Evolutionary conservation across 2,113 vertebrate species (phyloP), one percentile per base, ranked within the genome.

Genomic region (Hemibagrus wyckioides): DNA sequence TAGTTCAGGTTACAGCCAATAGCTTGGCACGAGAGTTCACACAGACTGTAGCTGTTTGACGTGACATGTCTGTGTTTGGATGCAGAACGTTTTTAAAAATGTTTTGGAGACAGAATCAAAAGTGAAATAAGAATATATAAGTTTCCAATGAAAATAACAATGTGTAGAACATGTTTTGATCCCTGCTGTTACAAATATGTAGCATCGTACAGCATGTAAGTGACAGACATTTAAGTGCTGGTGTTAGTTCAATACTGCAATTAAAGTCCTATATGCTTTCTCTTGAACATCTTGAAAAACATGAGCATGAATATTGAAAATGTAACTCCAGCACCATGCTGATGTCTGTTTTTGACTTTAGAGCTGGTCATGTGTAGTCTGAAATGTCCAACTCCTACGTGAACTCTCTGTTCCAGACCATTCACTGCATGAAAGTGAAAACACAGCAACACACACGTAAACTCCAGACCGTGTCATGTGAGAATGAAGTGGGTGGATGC

Each of bases 351-450:
- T 80, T 69, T 69, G 25, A 52, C 65, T 48, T 50, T 7, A 54
- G 63, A 52, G 33, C 57, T 44, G 57, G n/a, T 83, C 82, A 48
- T n/a, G 39, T 67, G 61, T 83, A 33, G 28, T 56, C 5, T 75
- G 69, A 44, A 61, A 28, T 77, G 1, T 61, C 17, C 28, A 77
- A 19, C 75, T 80, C 44, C 85, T 86, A 67, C 75, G 6, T 80
- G 75, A 80, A 50, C 57, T 33, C 48, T 52, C 30, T 86, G 57
- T 80, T 67, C 84, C n/a, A 80, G 57, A 79, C 57, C 57, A 39
- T 79, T 79, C 17, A 25, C 3, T 61, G 11, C 33, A 13, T 17
- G 21, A 85, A 76, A 23, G 1, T 4, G 9, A 85, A 77, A n/a
- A 50, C 71, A 79, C 39, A 52, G 57, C 30, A 23, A 65, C 54